A percentile compares a stretch with the other conserved stretches of the same genome.
phyloP scores from a whole-genome alignment of 2,113 vertebrate genomes.

The Oophaga pumilio region DNA sequence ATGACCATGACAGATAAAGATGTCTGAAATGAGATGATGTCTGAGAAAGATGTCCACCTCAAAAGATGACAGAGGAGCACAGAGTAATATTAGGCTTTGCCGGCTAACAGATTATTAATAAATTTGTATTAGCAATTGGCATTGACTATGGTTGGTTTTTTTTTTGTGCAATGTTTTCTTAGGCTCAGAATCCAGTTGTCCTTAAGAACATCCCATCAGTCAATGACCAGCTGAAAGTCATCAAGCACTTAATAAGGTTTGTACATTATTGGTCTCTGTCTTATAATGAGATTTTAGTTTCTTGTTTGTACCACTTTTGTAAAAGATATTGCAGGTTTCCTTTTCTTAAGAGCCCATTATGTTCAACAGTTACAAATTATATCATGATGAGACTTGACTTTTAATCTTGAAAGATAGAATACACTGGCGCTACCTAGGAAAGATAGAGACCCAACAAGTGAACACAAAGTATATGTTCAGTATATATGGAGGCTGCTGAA shows the following conservation, averaged over 20 bases:
- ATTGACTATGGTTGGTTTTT: not conserved
- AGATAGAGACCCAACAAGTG: too few species aligned
- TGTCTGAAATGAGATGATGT: too few species aligned
- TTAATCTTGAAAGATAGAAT: too few species aligned
- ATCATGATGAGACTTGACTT: too few species aligned
- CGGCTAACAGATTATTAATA: not conserved
- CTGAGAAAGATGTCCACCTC: too few species aligned
- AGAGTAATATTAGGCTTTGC: not conserved
- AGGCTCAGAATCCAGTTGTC: conserved; percentile 82
- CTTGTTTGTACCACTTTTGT: not conserved
- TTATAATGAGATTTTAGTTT: not conserved
- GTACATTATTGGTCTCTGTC: conserved; percentile 58
- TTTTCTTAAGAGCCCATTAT: too few species aligned
- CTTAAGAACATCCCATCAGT: conserved; percentile 94
- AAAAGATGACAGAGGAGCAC: not conserved
- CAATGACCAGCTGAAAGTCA: conserved; percentile 83
- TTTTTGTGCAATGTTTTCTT: conserved; percentile 39
- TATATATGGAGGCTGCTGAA: too few species aligned
- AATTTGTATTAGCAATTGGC: not conserved
- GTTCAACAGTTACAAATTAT: too few species aligned
- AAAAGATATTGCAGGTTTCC: too few species aligned
- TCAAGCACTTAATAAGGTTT: conserved; percentile 94
- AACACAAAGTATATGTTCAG: too few species aligned
- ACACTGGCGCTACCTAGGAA: too few species aligned
- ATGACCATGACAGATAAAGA: too few species aligned